phyloP scores from a whole-genome alignment of 2,888 invertebrate species.

The Margaritifera margaritifera region DNA sequence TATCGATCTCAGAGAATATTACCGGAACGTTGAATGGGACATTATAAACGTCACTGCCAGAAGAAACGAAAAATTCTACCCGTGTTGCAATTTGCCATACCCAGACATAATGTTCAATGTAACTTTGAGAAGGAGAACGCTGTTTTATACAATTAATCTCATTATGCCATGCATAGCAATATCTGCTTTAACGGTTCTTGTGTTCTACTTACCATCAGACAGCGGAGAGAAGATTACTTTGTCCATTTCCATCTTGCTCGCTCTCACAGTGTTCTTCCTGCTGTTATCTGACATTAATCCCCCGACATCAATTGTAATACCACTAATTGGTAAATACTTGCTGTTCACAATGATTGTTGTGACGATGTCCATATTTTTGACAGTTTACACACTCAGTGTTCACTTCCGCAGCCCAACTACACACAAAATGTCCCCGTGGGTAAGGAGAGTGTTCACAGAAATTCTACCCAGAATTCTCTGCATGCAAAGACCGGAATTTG shows the following conservation, averaged over 20 bases:
- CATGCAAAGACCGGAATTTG: conserved; percentile 84
- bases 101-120: conserved; percentile 73
- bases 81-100: conserved; percentile 71
- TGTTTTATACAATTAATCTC: conserved; percentile 96
- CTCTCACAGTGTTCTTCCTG: conserved; percentile 98
- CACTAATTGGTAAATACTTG: conserved; percentile 91
- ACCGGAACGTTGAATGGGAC: conserved; percentile 71
- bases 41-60: conserved; percentile 77
- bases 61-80: conserved; percentile 75
- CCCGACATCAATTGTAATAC: conserved; percentile 96
- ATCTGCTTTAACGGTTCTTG: conserved; percentile 93
- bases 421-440: conserved; percentile 97
- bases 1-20: conserved; percentile 69
- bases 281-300: conserved; percentile 98
- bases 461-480: conserved; percentile 91
- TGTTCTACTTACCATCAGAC: conserved; percentile 97
- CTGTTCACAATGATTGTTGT: conserved; percentile 99
- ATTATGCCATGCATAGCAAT: conserved; percentile 97
- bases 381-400: conserved; percentile 95
- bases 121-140: conserved; percentile 75
- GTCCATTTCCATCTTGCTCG: conserved; percentile 96
- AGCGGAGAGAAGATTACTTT: conserved; percentile 98
- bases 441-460: conserved; percentile 93
- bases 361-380: conserved; percentile 93
- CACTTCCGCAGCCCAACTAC: conserved; percentile 98